Percentiles rank a stretch among this genome's conserved stretches.
Evolutionary conservation across 2,113 vertebrate species (phyloP).

Genomic region (Notiomystis cincta): DNA sequence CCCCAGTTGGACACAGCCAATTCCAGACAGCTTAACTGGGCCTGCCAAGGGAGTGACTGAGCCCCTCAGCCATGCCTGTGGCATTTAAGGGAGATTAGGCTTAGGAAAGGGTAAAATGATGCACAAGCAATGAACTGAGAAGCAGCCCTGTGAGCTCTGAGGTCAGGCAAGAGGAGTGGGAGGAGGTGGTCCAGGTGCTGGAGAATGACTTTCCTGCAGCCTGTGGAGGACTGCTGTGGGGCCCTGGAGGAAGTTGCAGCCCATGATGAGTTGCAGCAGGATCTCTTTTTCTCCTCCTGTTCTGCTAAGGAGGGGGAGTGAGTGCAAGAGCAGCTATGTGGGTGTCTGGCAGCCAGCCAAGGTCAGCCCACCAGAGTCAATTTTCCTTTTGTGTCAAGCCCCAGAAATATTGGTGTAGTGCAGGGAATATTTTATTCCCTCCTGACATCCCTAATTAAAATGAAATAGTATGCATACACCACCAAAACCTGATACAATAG

Average conservation of each 20-base stretch:
- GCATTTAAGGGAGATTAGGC: neutral
- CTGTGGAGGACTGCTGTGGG: accelerated
- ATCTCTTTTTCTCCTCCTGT: neutral
- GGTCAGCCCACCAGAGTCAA: neutral
- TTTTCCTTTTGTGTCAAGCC: neutral
- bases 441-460: neutral
- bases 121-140: neutral
- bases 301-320: neutral
- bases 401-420: neutral
- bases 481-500: accelerated
- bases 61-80: neutral
- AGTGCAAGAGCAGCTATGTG: neutral
- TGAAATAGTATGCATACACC: neutral
- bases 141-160: neutral
- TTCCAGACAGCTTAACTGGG: accelerated
- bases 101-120: neutral
- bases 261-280: neutral
- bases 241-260: neutral
- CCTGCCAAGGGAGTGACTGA: accelerated
- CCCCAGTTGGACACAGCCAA: neutral
- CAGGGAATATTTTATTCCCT: neutral
- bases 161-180: neutral
- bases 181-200: neutral
- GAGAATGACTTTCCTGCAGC: neutral
- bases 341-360: neutral